Conservation (phyloP, 2,888 invertebrate species). For the Caenorhabditis sp. region DNA sequence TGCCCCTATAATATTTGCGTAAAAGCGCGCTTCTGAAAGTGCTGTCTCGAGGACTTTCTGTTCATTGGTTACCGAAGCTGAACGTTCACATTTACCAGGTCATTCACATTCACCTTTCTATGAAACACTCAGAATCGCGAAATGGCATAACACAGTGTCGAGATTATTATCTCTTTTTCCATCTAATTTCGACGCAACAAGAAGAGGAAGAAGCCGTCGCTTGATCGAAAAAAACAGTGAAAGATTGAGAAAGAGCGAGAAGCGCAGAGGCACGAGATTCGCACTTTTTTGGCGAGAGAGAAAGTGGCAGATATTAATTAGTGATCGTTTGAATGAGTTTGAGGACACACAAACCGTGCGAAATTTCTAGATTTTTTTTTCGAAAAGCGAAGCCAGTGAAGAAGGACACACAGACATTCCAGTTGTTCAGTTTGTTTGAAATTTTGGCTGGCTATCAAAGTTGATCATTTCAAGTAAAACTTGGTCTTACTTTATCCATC, state of each 20-base stretch:
- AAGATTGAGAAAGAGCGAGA: not conserved
- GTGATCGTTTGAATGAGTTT: constrained; percentile 32
- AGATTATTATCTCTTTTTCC: constrained; percentile 28
- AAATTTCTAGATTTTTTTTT: too few species aligned
- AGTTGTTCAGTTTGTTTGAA: too few species aligned
- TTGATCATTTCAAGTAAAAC: too few species aligned
- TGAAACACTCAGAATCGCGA: constrained; percentile 6
- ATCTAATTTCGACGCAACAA: not conserved
- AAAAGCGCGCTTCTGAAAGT: too few species aligned
- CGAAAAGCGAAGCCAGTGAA: too few species aligned
- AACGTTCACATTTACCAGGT: not conserved
- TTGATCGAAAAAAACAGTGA: constrained; percentile 24
- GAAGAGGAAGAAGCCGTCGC: constrained; percentile 10
- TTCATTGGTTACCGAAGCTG: too few species aligned
- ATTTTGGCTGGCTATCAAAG: too few species aligned
- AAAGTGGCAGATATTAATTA: constrained; percentile 51
- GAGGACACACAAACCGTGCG: not conserved
- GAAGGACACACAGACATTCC: too few species aligned
- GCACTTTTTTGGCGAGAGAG: constrained; percentile 22
- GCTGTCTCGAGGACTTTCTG: too few species aligned
- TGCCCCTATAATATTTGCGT: too few species aligned
- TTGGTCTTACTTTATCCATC: too few species aligned
- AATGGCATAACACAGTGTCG: constrained; percentile 31
- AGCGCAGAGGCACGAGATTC: constrained; percentile 19
- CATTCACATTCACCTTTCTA: not conserved